Evolutionary conservation across 2,113 vertebrate species (phyloP), one percentile per base, ranked within the genome.

Genomic region (Grus americana): DNA sequence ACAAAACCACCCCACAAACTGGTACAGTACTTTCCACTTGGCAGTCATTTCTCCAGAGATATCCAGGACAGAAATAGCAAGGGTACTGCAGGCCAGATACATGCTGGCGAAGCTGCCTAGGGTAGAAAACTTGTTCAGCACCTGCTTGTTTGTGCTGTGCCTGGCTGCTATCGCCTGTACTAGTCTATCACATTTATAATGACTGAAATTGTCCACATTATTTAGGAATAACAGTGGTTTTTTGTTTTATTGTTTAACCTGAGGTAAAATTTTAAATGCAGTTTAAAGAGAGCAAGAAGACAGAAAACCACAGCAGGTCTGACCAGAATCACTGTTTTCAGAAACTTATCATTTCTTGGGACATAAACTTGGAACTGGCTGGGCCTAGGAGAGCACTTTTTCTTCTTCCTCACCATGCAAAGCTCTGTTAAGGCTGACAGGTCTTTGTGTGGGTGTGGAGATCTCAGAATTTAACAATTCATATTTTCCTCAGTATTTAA

Each of bases 21-120:
- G 91, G 89, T 96, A 36, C 23, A 62, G 91, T 82, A 38, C 78
- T 93, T 93, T 94, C 91, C 47, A 34, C 79, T 97, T 97, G 96
- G 97, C 97, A 97, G 94, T 23, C 66, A 1, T 82, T 95, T 50
- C 78, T 91, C 78, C 46, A 72, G 94, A 94, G 91, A 92, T 73
- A 89, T 91, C 91, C 96, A 95, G 80, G 94, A 96, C 92, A 94
- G 84, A 93, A 96, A 96, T 95, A 97, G 96, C 73, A 93, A 93
- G 86, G 66, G 74, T 92, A 66, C 62, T 47, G 84, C 54, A 76
- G 84, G 94, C 96, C 94, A 97, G 80, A 95, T 76, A 83, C 13
- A 50, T 36, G 36, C 90, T 96, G 94, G 96, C 91, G 91, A 32
- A 92, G 78, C 74, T 90, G 80, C 59, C 19, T 66, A 4, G 76